These are phyloP conservation scores for Sebastes taczanowskii DNA, from an alignment of 2,797 vertebrate species.

Conservation along the genomic window DNA sequence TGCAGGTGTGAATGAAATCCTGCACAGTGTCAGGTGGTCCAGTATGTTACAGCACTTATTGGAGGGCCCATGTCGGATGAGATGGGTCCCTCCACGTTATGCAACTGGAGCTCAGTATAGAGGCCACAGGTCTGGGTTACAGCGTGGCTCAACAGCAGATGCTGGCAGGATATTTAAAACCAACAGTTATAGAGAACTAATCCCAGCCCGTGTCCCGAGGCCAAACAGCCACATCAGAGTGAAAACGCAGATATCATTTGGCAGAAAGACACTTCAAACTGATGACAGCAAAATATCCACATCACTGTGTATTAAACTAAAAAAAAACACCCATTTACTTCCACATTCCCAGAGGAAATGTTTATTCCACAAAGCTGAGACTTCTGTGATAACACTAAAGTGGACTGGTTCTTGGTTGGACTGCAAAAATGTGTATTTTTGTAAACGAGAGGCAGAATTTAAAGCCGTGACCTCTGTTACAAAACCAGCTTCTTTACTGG, in stretches of 20 bases:
- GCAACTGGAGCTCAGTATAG: not conserved
- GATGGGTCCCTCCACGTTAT: not conserved
- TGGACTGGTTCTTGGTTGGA: not conserved
- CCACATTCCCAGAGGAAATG: not conserved
- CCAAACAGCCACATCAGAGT: not conserved
- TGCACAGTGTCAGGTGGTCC: not conserved
- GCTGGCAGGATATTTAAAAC: constrained; percentile 7
- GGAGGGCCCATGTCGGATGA: not conserved
- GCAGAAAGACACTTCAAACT: not conserved
- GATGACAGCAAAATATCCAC: not conserved
- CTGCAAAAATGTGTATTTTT: not conserved
- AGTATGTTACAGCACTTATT: not conserved
- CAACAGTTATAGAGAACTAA: not conserved
- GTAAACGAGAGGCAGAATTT: too few relatives aligned
- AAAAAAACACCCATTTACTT: not conserved
- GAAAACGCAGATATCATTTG: not conserved
- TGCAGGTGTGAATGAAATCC: constrained; percentile 1
- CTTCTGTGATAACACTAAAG: not conserved
- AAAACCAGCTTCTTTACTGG: not conserved
- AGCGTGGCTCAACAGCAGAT: not conserved
- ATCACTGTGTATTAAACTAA: not conserved
- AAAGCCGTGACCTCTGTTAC: not conserved
- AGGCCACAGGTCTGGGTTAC: not conserved
- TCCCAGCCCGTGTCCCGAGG: not conserved
- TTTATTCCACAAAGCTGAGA: not conserved